Base-by-base conservation (phyloP, 2,888 invertebrate genomes). In the Volucella zonaria region DNA sequence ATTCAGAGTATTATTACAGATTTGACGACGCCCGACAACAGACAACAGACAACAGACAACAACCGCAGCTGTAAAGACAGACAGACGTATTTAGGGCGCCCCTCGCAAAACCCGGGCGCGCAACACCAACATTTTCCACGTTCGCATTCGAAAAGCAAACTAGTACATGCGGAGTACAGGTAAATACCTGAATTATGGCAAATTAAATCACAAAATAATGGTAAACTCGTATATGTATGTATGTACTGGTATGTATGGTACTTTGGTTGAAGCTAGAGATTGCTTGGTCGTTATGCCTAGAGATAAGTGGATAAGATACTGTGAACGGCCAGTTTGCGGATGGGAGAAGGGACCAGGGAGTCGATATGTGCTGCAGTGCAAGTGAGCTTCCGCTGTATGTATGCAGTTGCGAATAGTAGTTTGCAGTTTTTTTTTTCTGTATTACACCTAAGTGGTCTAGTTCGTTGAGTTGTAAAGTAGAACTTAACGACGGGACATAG, bases 51-150 rank as follows among this genome's bases (percentile, higher is more conserved):
- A 61, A n/a, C n/a, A n/a, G n/a, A n/a, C n/a, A n/a, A 52, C 70
- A 66, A 70, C 75, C 74, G 9, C 59, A 70, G 83, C 70, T 31
- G 31, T 31, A 6, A 31, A 31, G 31, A 31, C 75, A 49, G 78
- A 71, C 75, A 70, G 79, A 76, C 75, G 58, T 80, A 83, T 83
- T 83, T 83, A 83, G 83, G 83, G 83, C 83, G 75, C 83, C 80
- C 75, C 66, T 75, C 68, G 73, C 68, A 66, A 71, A 79, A 79
- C 51, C 43, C 67, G 67, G 54, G 52, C 42, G 56, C 59, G 62
- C n/a, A 70, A 58, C 40, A 58, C 58, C 8, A 31, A 31, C 31
- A 42, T 78, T 67, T 61, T 62, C 66, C 67, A 61, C 77, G 73
- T 61, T 67, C 18, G 42, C 43, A 61, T 42, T 12, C 23, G 40